Conservation (phyloP, 2,888 invertebrate genomes). For the Tetramorium bicarinatum region DNA sequence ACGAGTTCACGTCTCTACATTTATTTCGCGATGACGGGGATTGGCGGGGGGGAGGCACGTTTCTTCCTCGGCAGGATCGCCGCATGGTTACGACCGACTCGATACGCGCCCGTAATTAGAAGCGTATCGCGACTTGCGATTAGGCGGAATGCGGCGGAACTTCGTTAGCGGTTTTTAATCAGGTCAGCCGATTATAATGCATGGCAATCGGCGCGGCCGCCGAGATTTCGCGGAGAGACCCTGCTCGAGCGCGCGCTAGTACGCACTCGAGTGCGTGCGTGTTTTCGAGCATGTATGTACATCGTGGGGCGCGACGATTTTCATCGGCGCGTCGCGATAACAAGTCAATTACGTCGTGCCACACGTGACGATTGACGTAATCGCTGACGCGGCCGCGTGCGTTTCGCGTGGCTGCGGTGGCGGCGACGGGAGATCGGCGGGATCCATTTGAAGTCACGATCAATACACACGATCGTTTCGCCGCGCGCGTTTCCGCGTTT, state of each 20-base stretch:
- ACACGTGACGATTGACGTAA: conserved; percentile 53
- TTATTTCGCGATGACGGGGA: not conserved
- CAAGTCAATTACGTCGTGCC: conserved; percentile 52
- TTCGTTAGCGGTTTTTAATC: conserved; percentile 20
- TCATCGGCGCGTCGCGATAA: conserved; percentile 50
- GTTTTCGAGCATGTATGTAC: not conserved
- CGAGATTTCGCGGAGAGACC: not conserved
- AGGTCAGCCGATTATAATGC: not conserved
- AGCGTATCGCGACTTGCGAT: conserved; percentile 8
- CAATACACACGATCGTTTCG: not conserved
- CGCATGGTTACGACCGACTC: not conserved
- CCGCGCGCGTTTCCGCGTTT: conserved; percentile 16
- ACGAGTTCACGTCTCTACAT: not conserved
- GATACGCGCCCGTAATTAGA: conserved; percentile 18
- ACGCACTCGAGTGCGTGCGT: not conserved
- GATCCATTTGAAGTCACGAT: conserved; percentile 38
- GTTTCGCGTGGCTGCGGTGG: not conserved
- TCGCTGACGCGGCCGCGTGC: conserved; percentile 36
- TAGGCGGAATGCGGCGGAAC: conserved; percentile 6
- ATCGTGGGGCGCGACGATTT: conserved; percentile 36
- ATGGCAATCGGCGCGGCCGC: not conserved
- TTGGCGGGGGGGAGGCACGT: not conserved
- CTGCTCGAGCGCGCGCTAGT: not conserved
- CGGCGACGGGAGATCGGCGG: not conserved
- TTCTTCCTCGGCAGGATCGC: not conserved